Evolutionary conservation across 2,888 invertebrate species (phyloP).

Genomic region (Teinopalpus imperialis): DNA sequence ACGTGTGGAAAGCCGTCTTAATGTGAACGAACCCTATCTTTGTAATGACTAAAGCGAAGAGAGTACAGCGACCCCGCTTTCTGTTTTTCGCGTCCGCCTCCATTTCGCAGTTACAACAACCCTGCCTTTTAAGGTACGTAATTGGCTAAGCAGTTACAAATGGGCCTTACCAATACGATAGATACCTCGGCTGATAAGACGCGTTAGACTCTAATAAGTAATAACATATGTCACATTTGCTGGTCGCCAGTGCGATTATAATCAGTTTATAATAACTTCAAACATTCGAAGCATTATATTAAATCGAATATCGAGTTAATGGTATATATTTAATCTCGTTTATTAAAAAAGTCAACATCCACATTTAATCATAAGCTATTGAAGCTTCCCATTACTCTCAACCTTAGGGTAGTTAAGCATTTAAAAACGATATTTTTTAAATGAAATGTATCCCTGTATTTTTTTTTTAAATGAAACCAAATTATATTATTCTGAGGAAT

Average conservation of each 20-base stretch:
- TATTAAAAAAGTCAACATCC: no score
- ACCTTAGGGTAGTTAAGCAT: no score
- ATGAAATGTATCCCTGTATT: no score
- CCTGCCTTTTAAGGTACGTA: conserved; percentile 32
- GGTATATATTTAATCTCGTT: conserved; percentile 1
- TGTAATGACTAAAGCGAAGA: conserved; percentile 38
- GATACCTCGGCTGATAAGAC: conserved; percentile 12
- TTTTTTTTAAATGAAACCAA: no score
- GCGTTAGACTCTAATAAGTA: conserved; percentile 14
- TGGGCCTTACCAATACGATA: conserved; percentile 4
- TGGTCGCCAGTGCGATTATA: background rate
- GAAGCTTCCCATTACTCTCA: no score
- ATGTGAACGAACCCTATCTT: conserved; percentile 28
- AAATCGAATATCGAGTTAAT: background rate
- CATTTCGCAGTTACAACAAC: conserved; percentile 24
- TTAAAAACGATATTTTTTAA: no score
- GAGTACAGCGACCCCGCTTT: conserved; percentile 34
- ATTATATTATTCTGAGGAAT: no score
- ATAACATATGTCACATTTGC: conserved; percentile 8
- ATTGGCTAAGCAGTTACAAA: conserved; percentile 32
- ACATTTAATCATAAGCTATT: no score
- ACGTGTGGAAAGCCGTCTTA: conserved; percentile 20
- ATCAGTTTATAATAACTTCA: conserved; percentile 5
- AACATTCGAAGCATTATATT: background rate
- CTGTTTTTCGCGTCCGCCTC: conserved; percentile 32